Evolutionary conservation across 2,888 invertebrate species (phyloP).

Genomic region (Parthenolecanium corni): DNA sequence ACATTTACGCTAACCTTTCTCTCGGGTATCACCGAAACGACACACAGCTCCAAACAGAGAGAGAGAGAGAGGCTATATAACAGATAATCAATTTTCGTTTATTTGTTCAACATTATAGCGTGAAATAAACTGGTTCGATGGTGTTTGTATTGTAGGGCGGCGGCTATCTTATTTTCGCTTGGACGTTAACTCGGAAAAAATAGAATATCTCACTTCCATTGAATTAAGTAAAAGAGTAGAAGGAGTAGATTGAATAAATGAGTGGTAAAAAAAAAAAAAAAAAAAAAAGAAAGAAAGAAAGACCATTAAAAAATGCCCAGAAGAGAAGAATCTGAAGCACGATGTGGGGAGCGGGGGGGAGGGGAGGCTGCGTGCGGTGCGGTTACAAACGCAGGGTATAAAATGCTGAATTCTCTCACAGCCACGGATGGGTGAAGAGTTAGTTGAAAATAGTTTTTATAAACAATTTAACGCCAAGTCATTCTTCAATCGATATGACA

Average conservation of each 20-base stretch:
- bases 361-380: too few relatives aligned
- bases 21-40: conserved; percentile 4
- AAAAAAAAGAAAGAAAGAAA: too few relatives aligned
- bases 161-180: conserved; percentile 22
- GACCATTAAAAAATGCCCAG: too few relatives aligned
- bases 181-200: conserved; percentile 22
- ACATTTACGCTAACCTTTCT: background rate
- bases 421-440: conserved; percentile 26
- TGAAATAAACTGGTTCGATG: conserved; percentile 25
- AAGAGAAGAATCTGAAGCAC: too few relatives aligned
- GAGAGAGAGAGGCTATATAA: conserved; percentile 9
- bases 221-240: conserved; percentile 3
- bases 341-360: too few relatives aligned
- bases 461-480: conserved; percentile 26
- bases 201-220: conserved; percentile 22
- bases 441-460: conserved; percentile 18
- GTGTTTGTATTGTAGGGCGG: conserved; percentile 26
- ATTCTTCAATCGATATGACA: conserved; percentile 23
- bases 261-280: too few relatives aligned
- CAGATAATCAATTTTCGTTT: conserved; percentile 26
- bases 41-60: too few relatives aligned
- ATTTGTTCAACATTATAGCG: conserved; percentile 24
- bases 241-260: background rate
- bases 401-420: conserved; percentile 25
- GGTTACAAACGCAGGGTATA: background rate